Evolutionary conservation across 2,888 invertebrate genomes (phyloP).

Genomic region (Dolichopus griseipennis): DNA sequence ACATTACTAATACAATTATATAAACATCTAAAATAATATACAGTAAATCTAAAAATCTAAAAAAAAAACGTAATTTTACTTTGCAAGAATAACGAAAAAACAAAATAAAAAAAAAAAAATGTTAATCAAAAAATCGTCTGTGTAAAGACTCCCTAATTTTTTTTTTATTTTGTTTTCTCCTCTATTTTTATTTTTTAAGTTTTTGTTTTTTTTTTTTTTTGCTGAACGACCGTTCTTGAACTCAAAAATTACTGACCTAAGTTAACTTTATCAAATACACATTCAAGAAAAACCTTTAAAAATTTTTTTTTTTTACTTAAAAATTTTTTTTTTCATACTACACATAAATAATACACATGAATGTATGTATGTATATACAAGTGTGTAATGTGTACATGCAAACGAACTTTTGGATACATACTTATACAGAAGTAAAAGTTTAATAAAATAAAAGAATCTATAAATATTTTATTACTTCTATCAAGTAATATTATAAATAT

Average conservation of each 20-base stretch:
- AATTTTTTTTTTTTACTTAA: not conserved
- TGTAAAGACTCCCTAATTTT: not conserved
- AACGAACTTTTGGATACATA: too few species aligned
- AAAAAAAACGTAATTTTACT: not conserved
- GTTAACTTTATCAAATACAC: not conserved
- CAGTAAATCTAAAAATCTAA: not conserved
- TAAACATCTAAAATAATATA: too few species aligned
- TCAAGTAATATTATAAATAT: too few species aligned
- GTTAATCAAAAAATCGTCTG: not conserved
- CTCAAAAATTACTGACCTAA: conserved; percentile 6
- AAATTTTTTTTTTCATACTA: not conserved
- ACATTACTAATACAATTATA: too few species aligned
- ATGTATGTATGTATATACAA: too few species aligned
- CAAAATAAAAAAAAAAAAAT: not conserved
- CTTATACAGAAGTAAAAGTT: too few species aligned
- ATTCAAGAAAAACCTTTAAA: not conserved
- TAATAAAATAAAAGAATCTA: too few species aligned
- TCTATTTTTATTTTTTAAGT: not conserved
- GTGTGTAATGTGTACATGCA: too few species aligned
- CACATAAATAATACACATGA: not conserved
- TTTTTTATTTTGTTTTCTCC: not conserved
- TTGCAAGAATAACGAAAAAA: not conserved
- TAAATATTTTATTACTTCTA: too few species aligned
- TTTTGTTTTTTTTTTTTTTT: not conserved
- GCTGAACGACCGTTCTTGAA: not conserved